Conservation (phyloP, 2,113 vertebrate genomes). For the Ranitomeya imitator region DNA sequence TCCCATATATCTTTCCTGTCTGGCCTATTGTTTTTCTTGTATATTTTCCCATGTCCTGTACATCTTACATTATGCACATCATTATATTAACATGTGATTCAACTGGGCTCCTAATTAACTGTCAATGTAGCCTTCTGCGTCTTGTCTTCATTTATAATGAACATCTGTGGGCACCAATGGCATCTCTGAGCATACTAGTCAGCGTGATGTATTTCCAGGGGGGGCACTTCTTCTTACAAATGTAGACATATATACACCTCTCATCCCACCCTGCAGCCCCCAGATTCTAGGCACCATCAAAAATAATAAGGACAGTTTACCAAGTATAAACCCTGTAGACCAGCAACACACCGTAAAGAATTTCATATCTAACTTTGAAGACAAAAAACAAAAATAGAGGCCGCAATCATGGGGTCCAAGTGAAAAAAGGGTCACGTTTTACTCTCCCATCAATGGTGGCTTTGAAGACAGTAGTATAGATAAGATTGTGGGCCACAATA, state of each 20-base stretch:
- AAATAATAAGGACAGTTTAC: background rate
- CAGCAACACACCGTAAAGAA: background rate
- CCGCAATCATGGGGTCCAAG: too few relatives aligned
- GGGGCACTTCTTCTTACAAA: background rate
- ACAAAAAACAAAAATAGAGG: too few relatives aligned
- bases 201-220: conserved; percentile 4
- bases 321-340: background rate
- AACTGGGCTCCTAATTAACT: conserved; percentile 20
- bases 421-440: too few relatives aligned
- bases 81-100: conserved; percentile 38
- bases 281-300: background rate
- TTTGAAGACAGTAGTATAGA: background rate
- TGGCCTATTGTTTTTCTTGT: conserved; percentile 12
- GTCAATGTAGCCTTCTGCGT: conserved; percentile 15
- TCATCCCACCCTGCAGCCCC: background rate
- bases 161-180: conserved; percentile 3
- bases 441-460: background rate
- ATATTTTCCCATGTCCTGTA: conserved; percentile 27
- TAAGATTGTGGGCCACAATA: background rate
- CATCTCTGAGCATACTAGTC: background rate
- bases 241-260: background rate
- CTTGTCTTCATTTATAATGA: conserved; percentile 25
- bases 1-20: conserved; percentile 32
- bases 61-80: conserved; percentile 22
- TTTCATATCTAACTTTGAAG: too few relatives aligned